Evolutionary conservation across 1,140 invertebrate genomes (phyloP).

Genomic region (Caenorhabditis elegans): WBcel235 BX284606.5:12262501-12263000

Average conservation of each 20-base stretch:
- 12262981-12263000: constrained; percentile 50
- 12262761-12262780: constrained; percentile 67
- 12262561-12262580: constrained; percentile 61
- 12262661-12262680: constrained; percentile 63
- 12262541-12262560: constrained; percentile 64
- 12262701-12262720: constrained; percentile 63
- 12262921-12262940: constrained; percentile 50
- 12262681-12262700: constrained; percentile 64
- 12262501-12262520: constrained; percentile 63
- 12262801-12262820: constrained; percentile 58
- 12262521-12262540: constrained; percentile 55
- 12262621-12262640: constrained; percentile 44
- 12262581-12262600: constrained; percentile 63
- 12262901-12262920: constrained; percentile 59
- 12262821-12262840: constrained; percentile 56
- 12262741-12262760: constrained; percentile 66
- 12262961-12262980: constrained; percentile 41
- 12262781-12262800: constrained; percentile 54
- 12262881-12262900: constrained; percentile 60
- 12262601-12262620: constrained; percentile 51
- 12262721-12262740: constrained; percentile 67
- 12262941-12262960: constrained; percentile 48
- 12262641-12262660: constrained; percentile 45
- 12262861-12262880: constrained; percentile 59
- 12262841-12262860: constrained; percentile 52